These are phyloP conservation scores for Phthorimaea operculella DNA, from an alignment of 1,140 invertebrate species.

Conservation along the genomic window DNA sequence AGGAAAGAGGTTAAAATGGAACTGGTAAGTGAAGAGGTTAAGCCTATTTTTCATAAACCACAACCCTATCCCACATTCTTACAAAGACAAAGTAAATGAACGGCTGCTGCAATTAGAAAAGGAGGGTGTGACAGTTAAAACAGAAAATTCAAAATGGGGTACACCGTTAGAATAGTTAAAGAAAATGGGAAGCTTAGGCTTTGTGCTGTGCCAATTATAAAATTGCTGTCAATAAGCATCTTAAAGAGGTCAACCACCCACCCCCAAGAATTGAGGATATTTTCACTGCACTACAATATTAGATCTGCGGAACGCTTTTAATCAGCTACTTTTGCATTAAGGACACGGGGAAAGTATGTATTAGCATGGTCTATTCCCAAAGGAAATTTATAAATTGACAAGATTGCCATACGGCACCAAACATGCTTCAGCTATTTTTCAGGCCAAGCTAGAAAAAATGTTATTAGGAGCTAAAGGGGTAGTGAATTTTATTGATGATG, in stretches of 20 bases:
- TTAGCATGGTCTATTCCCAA: too few relatives aligned
- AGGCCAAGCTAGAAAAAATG: not conserved
- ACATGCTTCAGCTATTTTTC: not conserved
- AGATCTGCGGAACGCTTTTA: not conserved
- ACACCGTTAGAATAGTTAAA: slow-evolving; percentile 64
- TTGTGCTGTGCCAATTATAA: slow-evolving; percentile 65
- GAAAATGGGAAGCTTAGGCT: slow-evolving; percentile 52
- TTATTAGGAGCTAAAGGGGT: not conserved
- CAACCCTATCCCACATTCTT: not conserved
- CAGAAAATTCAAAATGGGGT: slow-evolving; percentile 57
- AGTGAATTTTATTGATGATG: slow-evolving; percentile 1
- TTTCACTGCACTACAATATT: slow-evolving; percentile 9
- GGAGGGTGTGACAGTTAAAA: not conserved
- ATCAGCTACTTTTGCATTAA: too few relatives aligned
- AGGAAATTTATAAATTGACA: too few relatives aligned
- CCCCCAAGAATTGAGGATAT: slow-evolving; percentile 34
- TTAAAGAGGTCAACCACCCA: slow-evolving; percentile 31
- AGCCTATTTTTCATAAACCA: not conserved
- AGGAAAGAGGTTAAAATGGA: too few relatives aligned
- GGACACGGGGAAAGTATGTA: too few relatives aligned
- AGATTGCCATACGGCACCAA: too few relatives aligned
- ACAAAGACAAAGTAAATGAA: not conserved
- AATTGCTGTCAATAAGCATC: slow-evolving; percentile 40
- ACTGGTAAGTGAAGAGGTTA: not conserved
- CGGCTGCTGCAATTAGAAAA: not conserved